Conservation (phyloP, 2,113 vertebrate genomes). For the Mungos mungo region DNA sequence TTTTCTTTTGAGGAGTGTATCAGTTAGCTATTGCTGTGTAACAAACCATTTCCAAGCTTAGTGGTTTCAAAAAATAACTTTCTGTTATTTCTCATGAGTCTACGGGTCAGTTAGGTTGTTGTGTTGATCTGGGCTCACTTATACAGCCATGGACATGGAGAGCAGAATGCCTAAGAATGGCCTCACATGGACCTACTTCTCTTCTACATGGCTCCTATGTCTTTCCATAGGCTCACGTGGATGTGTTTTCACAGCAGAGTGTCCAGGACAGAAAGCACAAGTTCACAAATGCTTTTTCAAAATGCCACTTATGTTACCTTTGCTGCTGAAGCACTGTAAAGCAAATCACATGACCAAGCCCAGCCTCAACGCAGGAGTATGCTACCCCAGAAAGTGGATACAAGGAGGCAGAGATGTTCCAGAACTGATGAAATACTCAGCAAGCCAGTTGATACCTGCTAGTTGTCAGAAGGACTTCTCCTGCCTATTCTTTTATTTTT, state of each 20-base stretch:
- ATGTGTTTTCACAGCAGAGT: neutral
- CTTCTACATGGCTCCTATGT: accelerated
- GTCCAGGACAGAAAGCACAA: neutral
- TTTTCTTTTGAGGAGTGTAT: neutral
- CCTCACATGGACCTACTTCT: neutral
- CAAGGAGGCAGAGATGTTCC: neutral
- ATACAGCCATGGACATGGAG: accelerated
- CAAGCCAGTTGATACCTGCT: neutral
- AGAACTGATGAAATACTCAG: neutral
- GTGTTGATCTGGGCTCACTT: neutral
- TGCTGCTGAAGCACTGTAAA: neutral
- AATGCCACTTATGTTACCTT: neutral
- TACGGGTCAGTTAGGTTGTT: neutral
- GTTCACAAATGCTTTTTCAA: neutral
- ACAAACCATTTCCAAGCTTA: neutral
- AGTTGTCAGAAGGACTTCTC: slow-evolving; percentile 24
- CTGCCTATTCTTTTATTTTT: neutral
- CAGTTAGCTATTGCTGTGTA: neutral
- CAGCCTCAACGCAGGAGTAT: accelerated
- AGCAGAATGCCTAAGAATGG: neutral
- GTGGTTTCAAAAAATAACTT: neutral
- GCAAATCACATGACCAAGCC: neutral
- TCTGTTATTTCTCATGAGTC: neutral
- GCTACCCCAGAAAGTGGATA: neutral
- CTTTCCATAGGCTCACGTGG: neutral